Base-by-base conservation (phyloP, 2,888 invertebrate genomes). In the Sisyra nigra region DNA sequence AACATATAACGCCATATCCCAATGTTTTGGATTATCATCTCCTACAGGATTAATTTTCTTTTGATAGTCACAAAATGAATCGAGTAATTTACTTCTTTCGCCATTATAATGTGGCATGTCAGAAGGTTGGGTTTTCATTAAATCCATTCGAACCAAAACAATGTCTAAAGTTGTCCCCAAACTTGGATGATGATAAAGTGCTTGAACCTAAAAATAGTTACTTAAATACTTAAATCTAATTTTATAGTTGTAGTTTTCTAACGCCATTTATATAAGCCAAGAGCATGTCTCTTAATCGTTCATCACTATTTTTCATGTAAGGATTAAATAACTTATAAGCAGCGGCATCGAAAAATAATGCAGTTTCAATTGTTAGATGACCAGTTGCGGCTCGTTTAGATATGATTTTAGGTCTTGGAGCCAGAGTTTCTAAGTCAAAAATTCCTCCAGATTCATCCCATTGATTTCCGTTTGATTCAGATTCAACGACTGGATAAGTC, bases 1-100 rank as follows among this genome's bases (percentile, higher is more conserved):
- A 33, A 85, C 65, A 45, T 83, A 76, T 4, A 85, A 61, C 1
- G 74, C 83, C 71, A 85, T 78, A 55, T 86, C 85, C 84, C 84
- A 85, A 56, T 85, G 84, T 42, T 74, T 67, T 0, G 80, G 77
- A 56, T 81, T 68, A 0, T 67, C 65, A 51, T 84, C 83, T 13
- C 67, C 69, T n/a, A 63, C 59, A 0, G 77, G 72, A 60, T 85
- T 84, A 10, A 76, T 63, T 8, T 63, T 65, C 31, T 69, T 67
- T 50, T 81, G 76, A 58, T 80, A 85, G 2, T 68, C 69, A 56
- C 84, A 85, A 59, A 85, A 85, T 1, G 78, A 74, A 56, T 82
- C 76, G n/a, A 85, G 63, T 4, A 84, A 59, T 19, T 67, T 62
- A 1, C 72, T 71, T 15, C 83, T 66, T 54, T 85, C 83, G 0